Conservation (phyloP, 2,888 invertebrate species). For the Caenorhabditis wallacei region DNA sequence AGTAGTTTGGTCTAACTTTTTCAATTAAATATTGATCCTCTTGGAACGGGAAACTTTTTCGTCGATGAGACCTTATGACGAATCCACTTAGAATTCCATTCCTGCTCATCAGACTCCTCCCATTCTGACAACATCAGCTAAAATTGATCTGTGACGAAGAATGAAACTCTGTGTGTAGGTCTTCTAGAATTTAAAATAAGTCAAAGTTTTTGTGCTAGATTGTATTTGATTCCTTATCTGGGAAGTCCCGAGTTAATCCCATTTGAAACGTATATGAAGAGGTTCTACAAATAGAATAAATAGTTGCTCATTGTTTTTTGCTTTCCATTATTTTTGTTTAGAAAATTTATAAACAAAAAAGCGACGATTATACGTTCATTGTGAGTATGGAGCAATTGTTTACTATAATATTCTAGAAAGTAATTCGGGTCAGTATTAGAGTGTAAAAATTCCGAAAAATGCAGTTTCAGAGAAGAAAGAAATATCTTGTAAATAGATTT, state of each 20-base stretch:
- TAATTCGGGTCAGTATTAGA: background rate
- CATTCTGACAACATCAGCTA: background rate
- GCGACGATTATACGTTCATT: background rate
- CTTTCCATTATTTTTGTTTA: background rate
- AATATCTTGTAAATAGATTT: background rate
- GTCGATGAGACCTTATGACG: background rate
- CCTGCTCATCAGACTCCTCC: background rate
- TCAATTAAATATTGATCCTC: slow-evolving; percentile 27
- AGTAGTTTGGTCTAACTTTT: slow-evolving; percentile 44
- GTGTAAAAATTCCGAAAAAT: background rate
- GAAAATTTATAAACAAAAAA: background rate
- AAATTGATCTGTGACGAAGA: background rate
- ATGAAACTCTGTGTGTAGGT: background rate
- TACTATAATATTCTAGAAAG: background rate
- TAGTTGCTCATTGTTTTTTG: background rate
- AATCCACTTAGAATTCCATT: background rate
- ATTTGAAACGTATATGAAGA: background rate
- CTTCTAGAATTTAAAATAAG: background rate
- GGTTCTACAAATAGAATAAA: background rate
- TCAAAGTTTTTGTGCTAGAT: background rate
- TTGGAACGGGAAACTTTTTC: slow-evolving; percentile 19
- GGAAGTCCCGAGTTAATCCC: background rate
- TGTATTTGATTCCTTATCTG: background rate
- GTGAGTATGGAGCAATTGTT: background rate
- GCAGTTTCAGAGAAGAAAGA: background rate